phyloP scores from a whole-genome alignment of 1,140 invertebrate genomes.

The Drosophila sulfurigaster region DNA sequence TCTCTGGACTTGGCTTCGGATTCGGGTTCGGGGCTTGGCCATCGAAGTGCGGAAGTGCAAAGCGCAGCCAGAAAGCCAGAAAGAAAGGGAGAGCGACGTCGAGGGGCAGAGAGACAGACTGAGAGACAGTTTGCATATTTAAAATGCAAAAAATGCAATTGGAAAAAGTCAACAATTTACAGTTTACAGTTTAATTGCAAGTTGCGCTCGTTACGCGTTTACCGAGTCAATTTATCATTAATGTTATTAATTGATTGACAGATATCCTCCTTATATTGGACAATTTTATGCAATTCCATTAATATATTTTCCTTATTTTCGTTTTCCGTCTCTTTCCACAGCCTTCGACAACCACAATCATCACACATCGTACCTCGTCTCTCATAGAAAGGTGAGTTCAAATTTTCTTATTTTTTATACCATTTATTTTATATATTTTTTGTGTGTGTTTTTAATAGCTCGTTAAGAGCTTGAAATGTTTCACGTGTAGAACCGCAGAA shows the following conservation, averaged over 20 bases:
- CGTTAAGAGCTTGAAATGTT: slow-evolving; percentile 59
- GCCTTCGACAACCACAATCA: slow-evolving; percentile 73
- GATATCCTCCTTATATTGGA: slow-evolving; percentile 20
- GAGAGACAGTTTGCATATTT: slow-evolving; percentile 66
- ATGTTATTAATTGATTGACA: slow-evolving; percentile 35
- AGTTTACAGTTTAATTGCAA: slow-evolving; percentile 55
- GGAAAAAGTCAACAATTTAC: slow-evolving; percentile 72
- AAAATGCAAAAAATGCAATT: slow-evolving; percentile 61
- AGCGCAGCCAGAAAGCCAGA: slow-evolving; percentile 20
- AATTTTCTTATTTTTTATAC: slow-evolving; percentile 7
- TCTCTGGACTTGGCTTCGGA: slow-evolving; percentile 34
- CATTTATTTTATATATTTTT: not conserved
- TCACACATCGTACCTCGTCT: slow-evolving; percentile 66
- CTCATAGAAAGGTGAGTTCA: slow-evolving; percentile 75
- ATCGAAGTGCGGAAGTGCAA: slow-evolving; percentile 71
- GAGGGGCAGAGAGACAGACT: slow-evolving; percentile 1
- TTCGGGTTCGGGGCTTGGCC: slow-evolving; percentile 64
- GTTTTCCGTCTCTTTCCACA: slow-evolving; percentile 53
- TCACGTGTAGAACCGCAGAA: slow-evolving; percentile 46
- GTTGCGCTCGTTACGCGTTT: slow-evolving; percentile 55
- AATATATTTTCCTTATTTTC: slow-evolving; percentile 20
- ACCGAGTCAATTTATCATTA: slow-evolving; percentile 38
- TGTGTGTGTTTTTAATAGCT: slow-evolving; percentile 39
- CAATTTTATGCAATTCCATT: not conserved
- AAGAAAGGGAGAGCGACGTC: slow-evolving; percentile 29